Evolutionary conservation across 2,888 invertebrate genomes (phyloP).

Genomic region (Ectropis crepuscularia): DNA sequence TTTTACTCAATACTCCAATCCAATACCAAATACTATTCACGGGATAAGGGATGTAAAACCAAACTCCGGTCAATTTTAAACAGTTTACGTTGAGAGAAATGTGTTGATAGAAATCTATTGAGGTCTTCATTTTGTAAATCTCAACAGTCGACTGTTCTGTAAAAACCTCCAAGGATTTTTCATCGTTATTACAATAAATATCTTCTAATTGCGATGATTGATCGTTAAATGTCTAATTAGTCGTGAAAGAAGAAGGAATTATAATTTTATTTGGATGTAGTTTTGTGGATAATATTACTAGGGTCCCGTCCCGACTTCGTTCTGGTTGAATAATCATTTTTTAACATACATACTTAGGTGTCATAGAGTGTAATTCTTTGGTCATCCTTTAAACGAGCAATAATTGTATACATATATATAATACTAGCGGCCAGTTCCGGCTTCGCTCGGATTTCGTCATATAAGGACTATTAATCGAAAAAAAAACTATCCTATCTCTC

Average conservation of each 20-base stretch:
- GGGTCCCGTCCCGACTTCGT: too few relatives aligned
- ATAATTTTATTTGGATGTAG: not conserved
- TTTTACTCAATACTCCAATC: conserved; percentile 44
- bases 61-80: conserved; percentile 55
- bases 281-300: not conserved
- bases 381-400: too few relatives aligned
- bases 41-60: conserved; percentile 58
- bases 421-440: too few relatives aligned
- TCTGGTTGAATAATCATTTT: too few relatives aligned
- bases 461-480: too few relatives aligned
- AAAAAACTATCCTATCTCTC: too few relatives aligned
- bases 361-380: too few relatives aligned
- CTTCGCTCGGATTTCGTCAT: too few relatives aligned
- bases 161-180: not conserved
- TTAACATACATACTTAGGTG: too few relatives aligned
- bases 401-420: too few relatives aligned
- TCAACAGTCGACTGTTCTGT: conserved; percentile 26
- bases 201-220: conserved; percentile 36
- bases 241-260: not conserved
- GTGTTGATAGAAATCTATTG: conserved; percentile 51
- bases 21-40: conserved; percentile 52
- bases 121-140: conserved; percentile 44
- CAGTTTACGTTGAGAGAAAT: conserved; percentile 54
- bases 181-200: not conserved
- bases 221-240: conserved; percentile 4